phyloP scores from a whole-genome alignment of 2,888 invertebrate species.

The Agriopis marginaria region DNA sequence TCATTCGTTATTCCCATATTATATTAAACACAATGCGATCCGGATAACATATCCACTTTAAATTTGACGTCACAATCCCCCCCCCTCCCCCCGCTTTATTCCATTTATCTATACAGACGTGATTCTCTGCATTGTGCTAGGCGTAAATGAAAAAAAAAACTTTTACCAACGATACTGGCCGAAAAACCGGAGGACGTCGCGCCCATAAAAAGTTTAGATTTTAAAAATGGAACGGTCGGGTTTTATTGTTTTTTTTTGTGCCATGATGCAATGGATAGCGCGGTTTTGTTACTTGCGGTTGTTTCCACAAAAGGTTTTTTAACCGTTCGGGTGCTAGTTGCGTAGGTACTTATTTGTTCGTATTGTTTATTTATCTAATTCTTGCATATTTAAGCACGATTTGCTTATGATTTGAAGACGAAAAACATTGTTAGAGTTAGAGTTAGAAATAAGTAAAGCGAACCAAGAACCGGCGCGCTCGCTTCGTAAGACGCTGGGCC shows the following conservation, averaged over 20 bases:
- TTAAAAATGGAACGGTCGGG: constrained; percentile 54
- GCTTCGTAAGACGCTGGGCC: too few relatives aligned
- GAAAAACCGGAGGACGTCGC: constrained; percentile 59
- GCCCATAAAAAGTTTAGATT: constrained; percentile 58
- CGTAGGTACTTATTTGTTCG: constrained; percentile 18
- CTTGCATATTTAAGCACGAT: background rate
- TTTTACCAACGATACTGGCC: constrained; percentile 52
- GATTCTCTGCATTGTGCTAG: constrained; percentile 75
- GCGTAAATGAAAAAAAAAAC: constrained; percentile 73
- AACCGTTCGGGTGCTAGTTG: constrained; percentile 27
- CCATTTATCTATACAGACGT: constrained; percentile 78
- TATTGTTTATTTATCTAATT: constrained; percentile 25
- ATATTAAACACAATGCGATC: too few relatives aligned
- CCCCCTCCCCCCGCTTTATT: constrained; percentile 58
- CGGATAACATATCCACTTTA: constrained; percentile 49
- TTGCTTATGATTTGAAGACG: background rate
- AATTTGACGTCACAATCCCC: constrained; percentile 66
- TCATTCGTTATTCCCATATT: too few relatives aligned
- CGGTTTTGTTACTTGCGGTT: constrained; percentile 54
- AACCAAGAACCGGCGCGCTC: too few relatives aligned
- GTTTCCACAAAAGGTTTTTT: constrained; percentile 41
- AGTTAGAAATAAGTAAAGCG: too few relatives aligned
- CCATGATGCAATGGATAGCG: constrained; percentile 51
- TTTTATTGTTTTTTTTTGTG: constrained; percentile 52
- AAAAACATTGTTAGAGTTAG: too few relatives aligned